Evolutionary conservation across 2,797 vertebrate genomes (phyloP), one percentile per base, ranked within the genome.

Genomic region (Manis javanica): DNA sequence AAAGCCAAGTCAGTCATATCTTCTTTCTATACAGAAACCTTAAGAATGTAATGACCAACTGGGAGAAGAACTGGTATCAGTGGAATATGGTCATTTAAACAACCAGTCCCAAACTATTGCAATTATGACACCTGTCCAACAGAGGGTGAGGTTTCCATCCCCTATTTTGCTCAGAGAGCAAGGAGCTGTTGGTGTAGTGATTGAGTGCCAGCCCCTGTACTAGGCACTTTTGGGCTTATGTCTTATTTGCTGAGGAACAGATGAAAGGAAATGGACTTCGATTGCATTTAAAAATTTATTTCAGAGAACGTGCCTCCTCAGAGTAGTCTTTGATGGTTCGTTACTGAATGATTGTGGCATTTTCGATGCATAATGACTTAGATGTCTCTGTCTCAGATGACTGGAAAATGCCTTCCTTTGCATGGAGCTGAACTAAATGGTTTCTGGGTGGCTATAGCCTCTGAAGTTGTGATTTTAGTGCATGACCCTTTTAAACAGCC

Each of bases 211-310:
- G 37, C 19, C 66, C 57, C 53, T 64, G 71, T 7, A 15, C 57
- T 81, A 10, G 85, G 55, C 26, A 71, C 19, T 24, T 51, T 21
- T 4, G 23, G 9, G 14, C 24, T 78, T n/a, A 1, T 31, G 10
- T 61, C 46, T 94, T 74, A 16, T 87, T 96, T 69, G n/a, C 31
- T 39, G 14, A 51, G 19, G 16, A 79, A 42, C 11, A 21, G 9
- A 49, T 26, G 31, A 79, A 59, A 89, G 59, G 59, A 91, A 89
- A 69, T n/a, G 49, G 68, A 39, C 49, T 92, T 93, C 23, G 31
- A 34, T 5, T 57, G 7, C 29, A 78, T 82, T 53, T n/a, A 68
- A 51, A 91, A 69, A 37, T 59, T 34, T 83, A 46, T 86, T 49
- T 29, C 39, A 68, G n/a, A 77, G 49, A 71, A 81, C 21, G 13